phyloP scores from a whole-genome alignment of 1,140 invertebrate genomes.

The Diprion similis region DNA sequence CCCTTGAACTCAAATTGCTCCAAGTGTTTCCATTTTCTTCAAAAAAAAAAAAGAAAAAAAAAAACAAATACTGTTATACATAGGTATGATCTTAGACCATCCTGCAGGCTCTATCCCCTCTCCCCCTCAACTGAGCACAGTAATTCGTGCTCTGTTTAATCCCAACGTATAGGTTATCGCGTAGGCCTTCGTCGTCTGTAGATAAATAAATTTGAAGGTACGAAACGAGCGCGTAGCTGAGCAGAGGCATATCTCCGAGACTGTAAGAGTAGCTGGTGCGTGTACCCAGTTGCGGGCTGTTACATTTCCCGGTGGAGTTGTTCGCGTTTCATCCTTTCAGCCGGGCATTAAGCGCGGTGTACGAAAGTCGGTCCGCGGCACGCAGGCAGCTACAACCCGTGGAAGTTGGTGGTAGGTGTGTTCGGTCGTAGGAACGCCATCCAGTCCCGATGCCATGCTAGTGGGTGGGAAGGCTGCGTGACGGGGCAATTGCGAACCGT shows the following conservation, averaged over 20 bases:
- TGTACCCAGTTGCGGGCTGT: conserved; percentile 21
- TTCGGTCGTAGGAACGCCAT: neutral
- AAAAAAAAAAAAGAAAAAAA: too few relatives aligned
- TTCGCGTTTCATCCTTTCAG: conserved; percentile 7
- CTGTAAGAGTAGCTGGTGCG: neutral
- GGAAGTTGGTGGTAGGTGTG: neutral
- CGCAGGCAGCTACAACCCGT: neutral
- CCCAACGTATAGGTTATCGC: neutral
- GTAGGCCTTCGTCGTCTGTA: neutral
- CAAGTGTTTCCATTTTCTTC: too few relatives aligned
- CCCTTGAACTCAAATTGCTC: too few relatives aligned
- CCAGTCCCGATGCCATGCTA: conserved; percentile 28
- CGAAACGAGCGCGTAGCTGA: too few relatives aligned
- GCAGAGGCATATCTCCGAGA: neutral
- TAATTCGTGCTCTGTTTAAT: neutral
- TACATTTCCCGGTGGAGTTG: conserved; percentile 34
- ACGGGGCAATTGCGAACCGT: conserved; percentile 62
- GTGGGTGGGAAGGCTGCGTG: conserved; percentile 63
- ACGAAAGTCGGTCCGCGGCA: neutral
- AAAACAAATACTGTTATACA: too few relatives aligned
- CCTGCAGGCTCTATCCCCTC: too few relatives aligned
- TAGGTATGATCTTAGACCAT: too few relatives aligned
- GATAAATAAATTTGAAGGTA: too few relatives aligned
- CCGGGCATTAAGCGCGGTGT: neutral
- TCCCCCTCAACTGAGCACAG: too few relatives aligned